Base-by-base conservation (phyloP, 1,140 invertebrate species). In the Harpegnathos saltator region DNA sequence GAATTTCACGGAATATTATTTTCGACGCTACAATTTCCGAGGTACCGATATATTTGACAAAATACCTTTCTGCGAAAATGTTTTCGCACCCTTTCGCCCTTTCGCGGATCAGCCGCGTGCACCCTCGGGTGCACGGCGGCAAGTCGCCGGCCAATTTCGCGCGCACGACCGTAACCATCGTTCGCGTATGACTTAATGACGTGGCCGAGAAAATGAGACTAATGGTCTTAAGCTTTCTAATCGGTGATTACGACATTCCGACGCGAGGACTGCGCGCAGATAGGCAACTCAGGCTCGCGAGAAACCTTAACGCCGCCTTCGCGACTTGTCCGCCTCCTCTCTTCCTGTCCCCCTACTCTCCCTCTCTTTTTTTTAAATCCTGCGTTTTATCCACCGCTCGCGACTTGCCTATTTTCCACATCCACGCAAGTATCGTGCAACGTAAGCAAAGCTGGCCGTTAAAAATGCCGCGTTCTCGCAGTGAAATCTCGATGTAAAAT, bases 171-270 rank as follows among this genome's bases (percentile, higher is more conserved):
- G 73, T 65, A 77, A 77, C 24, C 44, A 26, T 33, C 61, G 44
- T 52, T 63, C 73, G 61, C 29, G 59, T 77, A 77, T 77, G 73
- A 77, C 44, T 77, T 77, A 77, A 77, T 61, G 73, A 77, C 65
- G 73, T 44, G 59, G 73, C 73, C 61, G 44, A 77, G 73, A 77
- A 77, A 77, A 77, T 65, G 73, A 44, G 65, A 77, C 59, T 77
- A 78, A 78, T 78, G 33, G 63, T 69, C 33, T 56, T 66, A 69
- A 69, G 63, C 75, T 78, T 78, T 78, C 75, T 78, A 78, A 78
- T 78, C 73, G 73, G 1, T 61, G 59, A 77, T 77, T 77, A 77
- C 73, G 61, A 77, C 73, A 77, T 33, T 77, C 19, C 61, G 29
- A 65, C 73, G 59, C 44, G 59, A 65, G 65, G 73, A 77, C 73